Conservation (phyloP, 2,797 vertebrate genomes). For the Mionectes olivaceus region DNA sequence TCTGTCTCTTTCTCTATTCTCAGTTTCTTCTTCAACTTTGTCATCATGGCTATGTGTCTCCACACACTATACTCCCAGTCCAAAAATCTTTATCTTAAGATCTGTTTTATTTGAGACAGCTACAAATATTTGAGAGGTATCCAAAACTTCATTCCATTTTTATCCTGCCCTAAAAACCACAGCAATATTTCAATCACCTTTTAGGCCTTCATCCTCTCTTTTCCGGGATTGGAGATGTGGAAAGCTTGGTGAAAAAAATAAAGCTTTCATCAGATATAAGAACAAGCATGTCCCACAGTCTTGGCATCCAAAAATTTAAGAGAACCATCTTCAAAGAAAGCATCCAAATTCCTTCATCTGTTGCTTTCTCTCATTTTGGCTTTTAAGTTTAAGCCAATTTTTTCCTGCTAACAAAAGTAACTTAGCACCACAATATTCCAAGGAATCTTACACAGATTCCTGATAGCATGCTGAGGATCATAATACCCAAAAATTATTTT, state of each 20-base stretch:
- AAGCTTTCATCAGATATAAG: not conserved
- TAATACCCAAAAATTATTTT: not conserved
- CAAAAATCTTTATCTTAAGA: not conserved
- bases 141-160: not conserved
- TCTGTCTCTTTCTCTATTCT: not conserved
- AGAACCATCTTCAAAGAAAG: not conserved
- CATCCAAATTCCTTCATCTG: not conserved
- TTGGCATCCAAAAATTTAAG: not conserved
- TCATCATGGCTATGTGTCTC: not conserved
- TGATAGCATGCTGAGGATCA: not conserved
- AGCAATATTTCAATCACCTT: not conserved
- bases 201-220: not conserved
- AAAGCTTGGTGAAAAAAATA: not conserved
- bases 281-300: not conserved
- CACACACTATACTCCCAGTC: not conserved
- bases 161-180: not conserved
- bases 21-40: not conserved
- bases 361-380: not conserved
- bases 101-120: not conserved
- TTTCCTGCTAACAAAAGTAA: not conserved
- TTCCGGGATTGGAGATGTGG: fast-evolving
- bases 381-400: not conserved
- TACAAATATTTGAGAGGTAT: not conserved
- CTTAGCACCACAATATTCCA: not conserved
- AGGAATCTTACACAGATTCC: not conserved